Evolutionary conservation across 2,888 invertebrate species (phyloP).

Genomic region (Brachypalpus laphriformis): DNA sequence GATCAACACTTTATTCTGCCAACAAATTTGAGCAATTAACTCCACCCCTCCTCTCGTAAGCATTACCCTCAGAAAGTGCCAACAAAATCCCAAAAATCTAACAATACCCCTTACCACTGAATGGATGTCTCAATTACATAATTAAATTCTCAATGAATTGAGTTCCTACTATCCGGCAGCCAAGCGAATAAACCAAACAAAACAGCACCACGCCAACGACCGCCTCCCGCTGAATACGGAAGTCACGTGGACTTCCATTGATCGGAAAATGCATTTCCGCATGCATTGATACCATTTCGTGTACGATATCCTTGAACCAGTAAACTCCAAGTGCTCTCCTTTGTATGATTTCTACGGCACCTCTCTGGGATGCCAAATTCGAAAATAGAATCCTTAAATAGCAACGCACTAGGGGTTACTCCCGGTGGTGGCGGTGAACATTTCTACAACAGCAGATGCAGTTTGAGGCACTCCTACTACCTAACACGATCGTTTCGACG

Average conservation of each 20-base stretch:
- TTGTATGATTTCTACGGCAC: constrained; percentile 14
- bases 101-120: constrained; percentile 15
- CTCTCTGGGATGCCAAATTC: constrained; percentile 56
- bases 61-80: too few relatives aligned
- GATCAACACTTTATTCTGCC: too few relatives aligned
- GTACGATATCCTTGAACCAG: constrained; percentile 6
- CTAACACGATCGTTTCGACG: constrained; percentile 59
- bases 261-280: constrained; percentile 32
- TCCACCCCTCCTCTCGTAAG: too few relatives aligned
- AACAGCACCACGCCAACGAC: constrained; percentile 18
- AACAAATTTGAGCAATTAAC: too few relatives aligned
- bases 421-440: constrained; percentile 43
- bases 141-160: constrained; percentile 45
- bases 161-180: constrained; percentile 28
- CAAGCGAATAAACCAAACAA: constrained; percentile 47
- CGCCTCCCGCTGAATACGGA: constrained; percentile 52
- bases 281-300: constrained; percentile 11
- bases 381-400: constrained; percentile 68
- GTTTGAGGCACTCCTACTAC: constrained; percentile 61
- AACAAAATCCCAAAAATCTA: too few relatives aligned
- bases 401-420: constrained; percentile 68
- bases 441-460: constrained; percentile 54
- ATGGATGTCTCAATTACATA: constrained; percentile 58
- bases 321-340: constrained; percentile 15
- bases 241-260: constrained; percentile 38